Evolutionary conservation across 2,797 vertebrate species (phyloP).

Genomic region (Philypnodon macrostomus): DNA sequence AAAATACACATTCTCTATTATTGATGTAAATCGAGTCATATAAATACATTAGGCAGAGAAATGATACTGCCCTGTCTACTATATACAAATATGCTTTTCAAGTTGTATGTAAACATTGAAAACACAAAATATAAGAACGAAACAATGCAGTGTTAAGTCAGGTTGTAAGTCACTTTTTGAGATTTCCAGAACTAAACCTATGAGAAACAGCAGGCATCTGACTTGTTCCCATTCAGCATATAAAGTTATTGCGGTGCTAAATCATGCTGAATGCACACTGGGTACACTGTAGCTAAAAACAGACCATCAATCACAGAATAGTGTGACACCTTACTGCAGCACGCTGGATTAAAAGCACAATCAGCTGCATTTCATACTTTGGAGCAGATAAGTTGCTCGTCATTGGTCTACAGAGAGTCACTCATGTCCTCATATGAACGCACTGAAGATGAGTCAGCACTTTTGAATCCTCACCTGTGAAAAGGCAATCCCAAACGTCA

Average conservation of each 20-base stretch:
- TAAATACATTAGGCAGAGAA: too few species aligned
- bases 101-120: too few species aligned
- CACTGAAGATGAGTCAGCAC: neutral
- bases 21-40: neutral
- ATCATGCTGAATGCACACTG: neutral
- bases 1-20: neutral
- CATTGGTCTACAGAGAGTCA: neutral
- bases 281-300: neutral
- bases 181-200: too few species aligned
- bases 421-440: neutral
- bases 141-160: too few species aligned
- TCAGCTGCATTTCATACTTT: neutral
- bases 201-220: neutral
- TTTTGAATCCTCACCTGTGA: constrained; percentile 81
- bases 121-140: too few species aligned
- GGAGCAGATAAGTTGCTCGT: neutral
- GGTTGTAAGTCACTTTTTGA: too few species aligned
- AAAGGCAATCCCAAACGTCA: constrained; percentile 94
- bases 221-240: neutral
- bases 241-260: neutral
- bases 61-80: too few species aligned
- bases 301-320: too few species aligned
- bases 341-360: neutral
- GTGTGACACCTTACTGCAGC: neutral
- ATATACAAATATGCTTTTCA: too few species aligned